phyloP scores from a whole-genome alignment of 2,888 invertebrate species.

The Agonopterix subpropinquella region DNA sequence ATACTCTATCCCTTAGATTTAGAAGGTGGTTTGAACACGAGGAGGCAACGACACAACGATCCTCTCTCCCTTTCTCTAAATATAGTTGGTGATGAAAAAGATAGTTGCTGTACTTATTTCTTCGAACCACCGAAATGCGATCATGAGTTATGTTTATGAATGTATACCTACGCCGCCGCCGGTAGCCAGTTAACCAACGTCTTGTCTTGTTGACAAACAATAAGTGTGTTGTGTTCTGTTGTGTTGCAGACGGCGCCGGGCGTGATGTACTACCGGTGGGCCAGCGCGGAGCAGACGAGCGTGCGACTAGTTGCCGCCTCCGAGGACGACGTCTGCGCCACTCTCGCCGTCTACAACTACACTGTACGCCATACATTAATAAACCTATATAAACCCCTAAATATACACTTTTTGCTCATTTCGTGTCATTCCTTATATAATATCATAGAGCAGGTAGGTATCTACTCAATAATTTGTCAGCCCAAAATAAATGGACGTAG shows the following conservation, averaged over 20 bases:
- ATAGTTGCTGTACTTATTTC: no score
- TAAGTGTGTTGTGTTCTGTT: background rate
- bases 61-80: no score
- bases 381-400: background rate
- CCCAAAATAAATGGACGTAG: no score
- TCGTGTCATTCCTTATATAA: no score
- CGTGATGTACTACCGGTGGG: conserved; percentile 42
- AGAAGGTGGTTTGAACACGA: no score
- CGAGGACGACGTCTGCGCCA: conserved; percentile 49
- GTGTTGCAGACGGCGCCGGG: conserved; percentile 39
- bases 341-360: conserved; percentile 49
- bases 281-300: conserved; percentile 26
- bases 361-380: conserved; percentile 39
- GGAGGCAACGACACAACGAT: no score
- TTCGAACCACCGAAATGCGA: no score
- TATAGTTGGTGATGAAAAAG: no score
- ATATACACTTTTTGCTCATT: no score
- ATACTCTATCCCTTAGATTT: no score
- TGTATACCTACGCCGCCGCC: background rate
- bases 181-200: background rate
- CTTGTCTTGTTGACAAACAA: background rate
- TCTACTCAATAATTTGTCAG: no score
- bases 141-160: background rate
- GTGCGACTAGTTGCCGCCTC: conserved; percentile 49
- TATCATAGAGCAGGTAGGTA: no score